phyloP scores from a whole-genome alignment of 1,140 invertebrate genomes.

The Antheraea mylitta region DNA sequence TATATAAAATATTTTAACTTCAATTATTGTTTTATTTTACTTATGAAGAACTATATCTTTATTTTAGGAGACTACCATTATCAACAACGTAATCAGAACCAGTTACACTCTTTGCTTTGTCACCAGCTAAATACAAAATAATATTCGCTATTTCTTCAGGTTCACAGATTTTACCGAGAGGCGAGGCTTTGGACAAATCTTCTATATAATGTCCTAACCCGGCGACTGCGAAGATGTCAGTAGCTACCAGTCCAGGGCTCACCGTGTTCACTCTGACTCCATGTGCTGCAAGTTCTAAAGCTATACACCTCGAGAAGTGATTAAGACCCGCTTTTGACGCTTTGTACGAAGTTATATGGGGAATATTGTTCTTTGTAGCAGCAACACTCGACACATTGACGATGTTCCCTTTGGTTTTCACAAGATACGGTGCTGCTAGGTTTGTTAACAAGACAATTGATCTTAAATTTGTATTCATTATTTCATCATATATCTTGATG shows the following conservation, averaged over 20 bases:
- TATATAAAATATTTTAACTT: too few relatives aligned
- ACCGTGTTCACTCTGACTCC: slow-evolving; percentile 86
- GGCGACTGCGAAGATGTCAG: slow-evolving; percentile 79
- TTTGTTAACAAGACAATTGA: slow-evolving; percentile 2
- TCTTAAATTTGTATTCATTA: slow-evolving; percentile 11
- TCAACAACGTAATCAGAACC: slow-evolving; percentile 15
- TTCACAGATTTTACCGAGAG: slow-evolving; percentile 12
- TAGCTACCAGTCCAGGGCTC: slow-evolving; percentile 83
- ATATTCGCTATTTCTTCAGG: slow-evolving; percentile 84
- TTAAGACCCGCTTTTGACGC: slow-evolving; percentile 88
- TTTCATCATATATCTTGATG: slow-evolving; percentile 1
- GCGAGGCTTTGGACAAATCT: neutral
- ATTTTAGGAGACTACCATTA: slow-evolving; percentile 11
- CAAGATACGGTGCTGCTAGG: slow-evolving; percentile 13
- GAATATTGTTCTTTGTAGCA: neutral
- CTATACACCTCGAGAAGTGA: slow-evolving; percentile 84
- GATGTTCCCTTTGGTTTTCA: slow-evolving; percentile 80
- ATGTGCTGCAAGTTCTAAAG: slow-evolving; percentile 82
- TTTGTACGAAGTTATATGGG: slow-evolving; percentile 81
- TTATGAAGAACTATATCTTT: neutral
- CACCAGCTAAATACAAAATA: slow-evolving; percentile 83
- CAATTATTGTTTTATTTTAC: too few relatives aligned
- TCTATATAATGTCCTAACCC: neutral
- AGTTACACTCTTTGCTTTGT: too few relatives aligned
- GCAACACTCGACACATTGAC: slow-evolving; percentile 87